Base-by-base conservation (phyloP, 1,140 invertebrate species). In the Drosophila mauritiana region DNA sequence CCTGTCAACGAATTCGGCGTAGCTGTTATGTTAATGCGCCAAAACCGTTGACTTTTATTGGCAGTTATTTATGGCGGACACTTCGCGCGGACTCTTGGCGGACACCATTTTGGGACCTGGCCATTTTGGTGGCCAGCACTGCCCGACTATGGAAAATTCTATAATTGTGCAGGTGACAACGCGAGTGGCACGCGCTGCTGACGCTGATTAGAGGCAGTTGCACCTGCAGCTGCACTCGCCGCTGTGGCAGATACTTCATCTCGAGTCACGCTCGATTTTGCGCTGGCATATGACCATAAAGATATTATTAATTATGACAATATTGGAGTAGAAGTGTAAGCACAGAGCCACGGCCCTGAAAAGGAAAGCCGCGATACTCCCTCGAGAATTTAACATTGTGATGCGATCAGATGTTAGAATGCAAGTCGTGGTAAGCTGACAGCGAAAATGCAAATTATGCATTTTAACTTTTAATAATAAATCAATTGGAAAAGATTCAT, bases 11-110 rank as follows among this genome's bases (percentile, higher is more conserved):
- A 78, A 72, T 83, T 88, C 59, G 79, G 79, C 75, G 76, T 88
- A 86, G 82, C 83, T 63, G 73, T 78, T 86, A 86, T 86, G 83
- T 86, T 86, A 86, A 86, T 86, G 83, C 83, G 59, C 75, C 79
- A 86, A 86, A 86, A 79, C 81, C 83, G 83, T 65, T 79, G 83
- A 86, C 83, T 77, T 88, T 86, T 88, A 86, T 86, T 86, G 83
- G 64, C 83, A 88, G 83, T 88, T 88, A 88, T 86, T 86, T 86
- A 86, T 86, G 83, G 79, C 78, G 63, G 57, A 68, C 54, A 62
- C 63, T 43, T 72, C 64, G 34, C 67, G 55, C 55, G 37, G 37
- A 48, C 69, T 73, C 42, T 40, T 54, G 56, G 20, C 45, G 61
- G 37, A 53, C 69, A 80, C 81, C 83, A 82, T 78, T 85, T 85